Evolutionary conservation across 2,797 vertebrate genomes (phyloP), one percentile per base, ranked within the genome.

Genomic region (Aplochiton taeniatus): DNA sequence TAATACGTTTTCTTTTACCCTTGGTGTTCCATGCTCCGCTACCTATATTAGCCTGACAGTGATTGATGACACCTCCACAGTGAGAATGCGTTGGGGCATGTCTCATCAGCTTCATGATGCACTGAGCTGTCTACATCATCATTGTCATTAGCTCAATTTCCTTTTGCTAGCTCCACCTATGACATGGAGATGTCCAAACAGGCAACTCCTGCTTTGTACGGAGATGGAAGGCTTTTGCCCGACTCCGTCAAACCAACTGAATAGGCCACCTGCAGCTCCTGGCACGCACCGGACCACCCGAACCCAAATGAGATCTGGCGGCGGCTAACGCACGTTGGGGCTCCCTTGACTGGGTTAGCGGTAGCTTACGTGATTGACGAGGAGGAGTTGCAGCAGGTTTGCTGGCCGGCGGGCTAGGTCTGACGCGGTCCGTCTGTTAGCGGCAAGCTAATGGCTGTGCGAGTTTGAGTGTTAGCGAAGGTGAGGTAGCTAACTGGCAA

Each of bases 401-500:
- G 31, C 12, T 51, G 44, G 20, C 17, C n/a, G 4, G 17, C 0
- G 31, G 17, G 31, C 31, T 31, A 31, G 31, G 31, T 31, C 31
- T 2, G 31, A 31, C 6, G 31, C 2, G 2, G 31, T 6, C 31
- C 6, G 31, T 31, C 31, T 31, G 31, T 31, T 31, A 31, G 31
- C 31, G 31, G 31, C 31, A 31, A 31, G 31, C 31, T 63, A 19
- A 18, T n/a, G 17, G 9, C 9, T 18, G 16, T 53, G 51, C 17
- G 51, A 20, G 18, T 31, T 31, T 31, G 31, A 8, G n/a, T 63
- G 42, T 47, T 12, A 20, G 52, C 56, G 17, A 20, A 14, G 18
- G 17, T 16, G 50, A 41, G 59, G 76, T 75, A 73, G 47, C 58
- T 65, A 52, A 58, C 63, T 80, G 76, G 70, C 73, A 74, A 16